These are phyloP conservation scores for Hiodon alosoides DNA, from an alignment of 2,113 vertebrate genomes.

Conservation along the genomic window DNA sequence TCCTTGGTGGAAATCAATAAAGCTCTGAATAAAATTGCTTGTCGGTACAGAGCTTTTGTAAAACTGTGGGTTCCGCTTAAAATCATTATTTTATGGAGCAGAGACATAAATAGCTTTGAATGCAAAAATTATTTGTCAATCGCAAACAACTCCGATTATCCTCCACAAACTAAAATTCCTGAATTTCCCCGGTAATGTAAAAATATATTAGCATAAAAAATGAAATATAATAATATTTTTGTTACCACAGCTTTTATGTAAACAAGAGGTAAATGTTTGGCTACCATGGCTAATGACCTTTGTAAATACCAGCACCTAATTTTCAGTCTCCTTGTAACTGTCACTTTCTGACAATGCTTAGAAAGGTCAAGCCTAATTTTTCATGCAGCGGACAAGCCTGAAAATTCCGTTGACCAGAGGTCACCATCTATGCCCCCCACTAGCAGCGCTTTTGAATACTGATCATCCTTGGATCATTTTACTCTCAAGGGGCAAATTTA, in stretches of 20 bases:
- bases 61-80: not conserved
- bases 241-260: not conserved
- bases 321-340: not conserved
- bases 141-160: too few species aligned
- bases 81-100: not conserved
- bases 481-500: not conserved
- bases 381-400: not conserved
- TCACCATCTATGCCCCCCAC: not conserved
- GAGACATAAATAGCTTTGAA: slow-evolving; percentile 2
- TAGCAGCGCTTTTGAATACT: not conserved
- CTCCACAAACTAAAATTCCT: too few species aligned
- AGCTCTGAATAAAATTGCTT: not conserved
- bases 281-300: not conserved
- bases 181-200: too few species aligned
- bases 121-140: too few species aligned
- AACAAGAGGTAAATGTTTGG: not conserved
- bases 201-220: too few species aligned
- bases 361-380: slow-evolving; percentile 9
- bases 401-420: not conserved
- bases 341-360: not conserved
- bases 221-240: too few species aligned
- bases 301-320: not conserved
- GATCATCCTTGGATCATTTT: not conserved
- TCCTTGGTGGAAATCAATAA: slow-evolving; percentile 27
- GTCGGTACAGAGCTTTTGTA: not conserved